Percentiles rank a stretch among this genome's conserved stretches.
Conservation (phyloP, 2,113 vertebrate species). For the Panthera leo region DNA sequence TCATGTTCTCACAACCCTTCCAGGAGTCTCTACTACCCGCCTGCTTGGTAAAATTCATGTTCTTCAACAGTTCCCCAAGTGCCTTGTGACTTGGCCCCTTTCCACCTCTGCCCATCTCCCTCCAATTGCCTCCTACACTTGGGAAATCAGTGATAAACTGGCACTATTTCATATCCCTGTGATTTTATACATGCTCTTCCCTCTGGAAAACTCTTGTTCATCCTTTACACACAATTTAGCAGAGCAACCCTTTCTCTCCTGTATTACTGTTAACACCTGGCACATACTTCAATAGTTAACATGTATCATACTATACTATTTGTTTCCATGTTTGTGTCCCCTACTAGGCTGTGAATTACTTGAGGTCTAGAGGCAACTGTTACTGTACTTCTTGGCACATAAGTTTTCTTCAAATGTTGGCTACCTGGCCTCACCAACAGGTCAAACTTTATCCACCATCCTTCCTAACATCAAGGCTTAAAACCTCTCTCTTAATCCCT, state of each 20-base stretch:
- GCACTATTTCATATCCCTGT: not conserved
- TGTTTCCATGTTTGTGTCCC: not conserved
- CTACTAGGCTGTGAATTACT: not conserved
- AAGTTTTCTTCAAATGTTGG: not conserved
- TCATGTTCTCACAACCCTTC: not conserved
- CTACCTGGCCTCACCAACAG: not conserved
- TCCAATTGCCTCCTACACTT: not conserved
- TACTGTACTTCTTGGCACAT: not conserved
- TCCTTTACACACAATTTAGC: too few species aligned
- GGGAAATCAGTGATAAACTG: not conserved
- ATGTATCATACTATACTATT: not conserved
- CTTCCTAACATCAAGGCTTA: not conserved
- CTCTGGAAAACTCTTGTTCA: not conserved
- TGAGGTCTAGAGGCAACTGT: not conserved
- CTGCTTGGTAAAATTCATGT: not conserved
- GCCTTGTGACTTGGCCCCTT: not conserved
- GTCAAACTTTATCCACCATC: not conserved
- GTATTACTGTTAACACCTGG: not conserved
- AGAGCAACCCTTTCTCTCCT: not conserved
- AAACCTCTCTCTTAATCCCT: not conserved
- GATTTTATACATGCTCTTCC: not conserved
- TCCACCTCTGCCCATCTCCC: not conserved
- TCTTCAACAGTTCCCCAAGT: not conserved
- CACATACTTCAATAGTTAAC: not conserved
- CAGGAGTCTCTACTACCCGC: not conserved